A percentile compares a stretch with the other conserved stretches of the same genome.
Conservation (phyloP, 2,797 vertebrate genomes). For the Spizella passerina region DNA sequence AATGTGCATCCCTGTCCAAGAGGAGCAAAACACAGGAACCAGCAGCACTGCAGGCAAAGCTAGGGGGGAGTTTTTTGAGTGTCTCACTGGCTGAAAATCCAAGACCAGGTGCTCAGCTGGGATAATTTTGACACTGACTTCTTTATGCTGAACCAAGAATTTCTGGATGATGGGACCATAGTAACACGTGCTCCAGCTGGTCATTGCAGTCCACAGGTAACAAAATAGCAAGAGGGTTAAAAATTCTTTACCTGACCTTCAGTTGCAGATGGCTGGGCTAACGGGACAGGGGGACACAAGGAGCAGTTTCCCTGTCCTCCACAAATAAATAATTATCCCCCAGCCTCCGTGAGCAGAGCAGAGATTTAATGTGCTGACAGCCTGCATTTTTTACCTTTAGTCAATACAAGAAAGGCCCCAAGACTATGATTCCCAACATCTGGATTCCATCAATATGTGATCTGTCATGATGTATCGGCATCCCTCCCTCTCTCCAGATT, state of each 20-base stretch:
- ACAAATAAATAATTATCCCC: constrained; percentile 62
- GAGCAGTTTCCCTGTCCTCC: background rate
- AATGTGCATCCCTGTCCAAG: background rate
- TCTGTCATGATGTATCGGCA: constrained; percentile 87
- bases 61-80: background rate
- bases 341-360: background rate
- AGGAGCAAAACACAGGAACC: background rate
- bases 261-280: background rate
- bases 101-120: background rate
- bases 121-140: background rate
- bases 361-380: constrained; percentile 81
- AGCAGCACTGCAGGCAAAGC: background rate
- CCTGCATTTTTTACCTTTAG: constrained; percentile 83
- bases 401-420: constrained; percentile 82
- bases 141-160: background rate
- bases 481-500: constrained; percentile 74
- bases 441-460: constrained; percentile 87
- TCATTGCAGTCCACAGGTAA: background rate
- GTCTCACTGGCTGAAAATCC: background rate
- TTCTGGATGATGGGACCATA: background rate
- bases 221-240: background rate
- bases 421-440: constrained; percentile 86
- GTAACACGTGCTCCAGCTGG: background rate
- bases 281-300: background rate
- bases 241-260: background rate